Base-by-base conservation (phyloP, 1,140 invertebrate species). In the Neodiprion fabricii region DNA sequence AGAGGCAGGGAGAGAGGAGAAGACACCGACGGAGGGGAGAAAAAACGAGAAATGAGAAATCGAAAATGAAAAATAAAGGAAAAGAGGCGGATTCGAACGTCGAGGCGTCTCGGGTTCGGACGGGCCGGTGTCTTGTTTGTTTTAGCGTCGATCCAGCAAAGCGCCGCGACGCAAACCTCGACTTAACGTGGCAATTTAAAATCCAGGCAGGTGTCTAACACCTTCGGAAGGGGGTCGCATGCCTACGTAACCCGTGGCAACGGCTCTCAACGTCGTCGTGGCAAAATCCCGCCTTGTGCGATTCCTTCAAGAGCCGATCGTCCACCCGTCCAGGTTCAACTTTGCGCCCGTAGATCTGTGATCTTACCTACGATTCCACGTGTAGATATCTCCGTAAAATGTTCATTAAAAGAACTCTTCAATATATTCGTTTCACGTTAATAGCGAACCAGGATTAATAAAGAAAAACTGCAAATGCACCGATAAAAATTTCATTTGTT, bases 21-120 rank as follows among this genome's bases (percentile, higher is more conserved):
- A 68, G 70, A 66, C 72, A 23, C n/a, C n/a, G 72, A 23, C 53
- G 53, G 40, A 73, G 47, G 23, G 28, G 72, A 21, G 48, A 28
- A 72, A 50, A 76, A 78, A 70, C 61, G 79, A 79, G 67, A 81
- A 79, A 77, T 75, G 74, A 74, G 78, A 81, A 83, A 79, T 79
- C 28, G 79, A 81, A 79, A 80, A 73, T 74, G 72, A 61, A 61
- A 61, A 12, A 61, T 14, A 61, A 61, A 61, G 53, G 3, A 12
- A 61, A 61, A 61, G 9, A 61, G 53, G 53, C 53, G 53, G 82
- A 86, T 85, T 82, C 80, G 77, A 61, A 61, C 53, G n/a, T 81
- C 66, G 75, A 76, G 84, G 84, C 83, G 78, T 85, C 84, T 85
- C 85, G 84, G 84, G 84, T 85, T 85, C 85, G 84, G 84, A 85